Evolutionary conservation across 2,888 invertebrate species (phyloP), one percentile per base, ranked within the genome.

Genomic region (Diarsia rubi): DNA sequence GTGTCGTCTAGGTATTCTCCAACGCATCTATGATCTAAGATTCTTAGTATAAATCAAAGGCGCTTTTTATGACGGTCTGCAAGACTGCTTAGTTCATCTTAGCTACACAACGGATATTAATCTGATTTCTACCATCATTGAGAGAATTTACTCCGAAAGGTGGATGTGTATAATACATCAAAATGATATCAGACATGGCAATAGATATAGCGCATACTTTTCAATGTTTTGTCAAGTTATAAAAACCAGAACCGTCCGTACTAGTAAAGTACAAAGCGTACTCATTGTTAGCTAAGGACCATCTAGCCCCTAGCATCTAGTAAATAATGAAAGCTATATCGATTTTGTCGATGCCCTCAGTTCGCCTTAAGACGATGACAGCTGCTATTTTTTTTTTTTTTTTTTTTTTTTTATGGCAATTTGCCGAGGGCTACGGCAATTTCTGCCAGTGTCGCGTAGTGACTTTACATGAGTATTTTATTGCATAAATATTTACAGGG

Each of bases 271-370:
- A 54, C 24, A 54, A 6, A 24, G 54, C 54, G 2, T 24, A 24
- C 6, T 54, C 54, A 14, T 24, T 54, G 14, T 54, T 24, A 54
- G 54, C 24, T 54, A 24, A 54, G 6, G 24, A 2, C 14, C 24
- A 14, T 24, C 24, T 54, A 54, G 12, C 4, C 19, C 42, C 14
- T 21, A 69, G 54, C n/a, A 31, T 69, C 14, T 45, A 54, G 9
- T 21, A 54, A 57, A 54, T 54, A 71, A 31, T 45, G 8, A 42
- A 75, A 16, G 45, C 16, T 24, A 44, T 67, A 47, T 54, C 19
- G 54, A 76, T 68, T 75, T 67, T 47, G 31, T 31, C 16, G 19
- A 68, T 19, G 42, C n/a, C 54, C 14, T 45, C 19, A 45, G n/a
- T 31, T 21, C 52, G 3, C 1, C 14, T n/a, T n/a, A n/a, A n/a